Percentiles rank a stretch among this genome's conserved stretches.
Conservation (phyloP, 2,797 vertebrate species). For the Loris lydekkerianus region DNA sequence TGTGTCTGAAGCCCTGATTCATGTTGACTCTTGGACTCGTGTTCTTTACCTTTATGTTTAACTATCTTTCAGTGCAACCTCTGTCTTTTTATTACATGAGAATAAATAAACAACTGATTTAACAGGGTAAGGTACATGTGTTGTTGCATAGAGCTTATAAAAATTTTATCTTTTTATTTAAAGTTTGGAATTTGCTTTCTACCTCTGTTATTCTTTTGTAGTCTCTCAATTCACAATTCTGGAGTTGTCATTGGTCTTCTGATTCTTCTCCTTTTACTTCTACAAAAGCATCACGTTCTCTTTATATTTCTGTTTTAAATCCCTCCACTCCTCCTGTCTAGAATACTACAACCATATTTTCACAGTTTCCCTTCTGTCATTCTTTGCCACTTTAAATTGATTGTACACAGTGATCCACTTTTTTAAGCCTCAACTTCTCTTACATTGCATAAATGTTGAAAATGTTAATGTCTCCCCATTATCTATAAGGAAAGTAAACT, state of each 20-base stretch:
- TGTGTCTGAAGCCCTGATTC: background rate
- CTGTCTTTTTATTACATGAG: constrained; percentile 10
- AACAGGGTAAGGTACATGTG: background rate
- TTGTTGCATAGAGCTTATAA: background rate
- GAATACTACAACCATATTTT: background rate
- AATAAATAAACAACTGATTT: constrained; percentile 48
- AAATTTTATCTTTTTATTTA: constrained; percentile 35
- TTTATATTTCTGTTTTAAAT: constrained; percentile 35
- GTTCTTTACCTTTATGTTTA: background rate
- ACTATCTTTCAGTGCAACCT: background rate
- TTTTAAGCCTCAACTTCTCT: constrained; percentile 27
- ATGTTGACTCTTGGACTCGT: background rate
- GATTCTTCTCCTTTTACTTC: background rate
- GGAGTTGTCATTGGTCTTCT: background rate
- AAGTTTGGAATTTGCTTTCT: constrained; percentile 53
- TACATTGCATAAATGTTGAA: background rate
- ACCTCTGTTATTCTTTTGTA: constrained; percentile 54
- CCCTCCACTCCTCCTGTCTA: background rate
- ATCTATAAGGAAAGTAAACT: constrained; percentile 8
- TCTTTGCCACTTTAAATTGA: constrained; percentile 31
- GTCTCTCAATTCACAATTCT: constrained; percentile 19
- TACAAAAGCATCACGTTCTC: background rate
- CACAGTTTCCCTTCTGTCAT: background rate
- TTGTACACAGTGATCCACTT: background rate
- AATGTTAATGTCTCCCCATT: background rate